These are phyloP conservation scores for Alouatta caraya DNA, from an alignment of 2,797 vertebrate species.

Conservation along the genomic window DNA sequence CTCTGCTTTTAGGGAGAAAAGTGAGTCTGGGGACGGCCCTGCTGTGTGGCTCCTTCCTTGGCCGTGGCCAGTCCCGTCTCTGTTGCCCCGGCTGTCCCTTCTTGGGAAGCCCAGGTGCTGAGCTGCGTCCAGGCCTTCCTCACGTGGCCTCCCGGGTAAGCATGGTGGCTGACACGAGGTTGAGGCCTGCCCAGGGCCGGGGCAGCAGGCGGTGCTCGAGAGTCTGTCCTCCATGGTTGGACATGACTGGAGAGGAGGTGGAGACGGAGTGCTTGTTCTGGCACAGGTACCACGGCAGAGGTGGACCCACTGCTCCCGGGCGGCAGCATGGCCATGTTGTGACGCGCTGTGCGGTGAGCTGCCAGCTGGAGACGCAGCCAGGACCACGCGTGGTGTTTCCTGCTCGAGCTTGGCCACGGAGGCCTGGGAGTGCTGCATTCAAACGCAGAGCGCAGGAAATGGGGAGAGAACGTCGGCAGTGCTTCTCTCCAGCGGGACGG, in stretches of 20 bases:
- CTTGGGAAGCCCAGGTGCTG: background rate
- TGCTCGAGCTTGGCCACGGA: background rate
- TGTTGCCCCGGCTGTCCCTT: background rate
- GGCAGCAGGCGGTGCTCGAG: accelerated
- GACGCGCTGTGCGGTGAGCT: background rate
- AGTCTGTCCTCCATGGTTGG: background rate
- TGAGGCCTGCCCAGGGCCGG: accelerated
- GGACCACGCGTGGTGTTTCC: background rate
- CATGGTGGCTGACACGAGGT: no score
- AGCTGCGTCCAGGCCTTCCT: background rate
- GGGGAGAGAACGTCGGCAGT: no score
- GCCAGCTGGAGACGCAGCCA: no score
- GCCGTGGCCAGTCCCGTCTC: background rate
- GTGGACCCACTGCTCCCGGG: background rate
- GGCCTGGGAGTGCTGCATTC: background rate
- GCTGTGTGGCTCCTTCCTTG: background rate
- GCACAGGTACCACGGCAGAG: background rate
- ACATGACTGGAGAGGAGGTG: background rate
- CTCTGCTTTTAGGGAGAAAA: background rate
- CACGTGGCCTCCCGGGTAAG: background rate
- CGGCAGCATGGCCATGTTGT: background rate
- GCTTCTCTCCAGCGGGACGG: background rate
- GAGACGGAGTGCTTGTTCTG: background rate
- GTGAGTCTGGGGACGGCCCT: background rate
- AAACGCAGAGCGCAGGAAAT: background rate